Base-by-base conservation (phyloP, 1,140 invertebrate species). In the Diorhabda carinulata region DNA sequence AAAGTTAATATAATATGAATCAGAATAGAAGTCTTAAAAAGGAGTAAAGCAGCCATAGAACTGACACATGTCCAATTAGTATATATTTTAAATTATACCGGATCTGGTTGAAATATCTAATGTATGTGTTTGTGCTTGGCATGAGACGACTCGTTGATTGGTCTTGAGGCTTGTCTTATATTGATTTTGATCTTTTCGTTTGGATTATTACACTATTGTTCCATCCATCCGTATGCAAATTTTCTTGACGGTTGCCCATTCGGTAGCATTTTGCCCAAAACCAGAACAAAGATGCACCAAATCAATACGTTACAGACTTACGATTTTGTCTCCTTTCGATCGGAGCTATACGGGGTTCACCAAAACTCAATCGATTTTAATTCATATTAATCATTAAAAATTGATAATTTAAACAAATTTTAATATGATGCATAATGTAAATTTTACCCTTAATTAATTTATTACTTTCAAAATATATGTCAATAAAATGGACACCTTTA, bases 201-300 rank as follows among this genome's bases (percentile, higher is more conserved):
- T 70, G 74, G 73, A 52, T 76, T 76, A 76, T 76, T 76, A 76
- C 69, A 68, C 74, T 67, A 74, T 76, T 76, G 74, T 76, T 73
- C 74, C 71, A 71, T 76, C 74, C 72, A 69, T 76, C 73, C 71
- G 69, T 69, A 76, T 76, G 72, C 72, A 74, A 73, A 70, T 64
- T 56, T 40, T 9, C 43, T 25, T 60, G 57, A 63, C 52, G 52
- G 10, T 5, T 68, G 52, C 66, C 70, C 65, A 71, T 71, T 74
- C 71, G 61, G 65, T 72, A 68, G 61, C 63, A 70, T 64, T 61
- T 68, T 52, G 66, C 66, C 64, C 47, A 57, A 65, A 65, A 65
- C 57, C 64, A 57, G 10, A 57, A 64, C 8, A 52, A 52, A 52
- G 47, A 52, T n/a, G n/a, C 47, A 52, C 47, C 47, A 52, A 52